Percentiles rank a stretch among this genome's conserved stretches.
Evolutionary conservation across 2,888 invertebrate genomes (phyloP).

Genomic region (Ichneumon xanthorius): DNA sequence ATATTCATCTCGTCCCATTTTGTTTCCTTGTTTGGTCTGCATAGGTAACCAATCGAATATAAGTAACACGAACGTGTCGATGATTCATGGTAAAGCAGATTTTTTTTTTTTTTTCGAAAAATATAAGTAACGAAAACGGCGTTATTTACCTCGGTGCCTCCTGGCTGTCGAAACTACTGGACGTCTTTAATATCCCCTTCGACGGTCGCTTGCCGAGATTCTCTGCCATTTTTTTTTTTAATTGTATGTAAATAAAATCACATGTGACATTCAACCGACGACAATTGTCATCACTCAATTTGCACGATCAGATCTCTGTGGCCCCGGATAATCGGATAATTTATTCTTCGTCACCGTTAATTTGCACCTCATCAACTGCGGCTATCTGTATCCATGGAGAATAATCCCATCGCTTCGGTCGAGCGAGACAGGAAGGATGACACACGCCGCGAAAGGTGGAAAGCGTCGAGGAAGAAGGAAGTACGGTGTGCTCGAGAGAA

Average conservation of each 20-base stretch:
- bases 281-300: conserved; percentile 55
- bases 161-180: conserved; percentile 95
- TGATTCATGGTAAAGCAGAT: conserved; percentile 5
- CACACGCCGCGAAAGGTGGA: conserved; percentile 45
- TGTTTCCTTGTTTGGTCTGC: conserved; percentile 86
- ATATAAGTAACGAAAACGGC: background rate
- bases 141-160: conserved; percentile 82
- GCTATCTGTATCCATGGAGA: conserved; percentile 18
- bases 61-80: background rate
- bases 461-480: conserved; percentile 39
- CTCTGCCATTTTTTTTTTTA: conserved; percentile 87
- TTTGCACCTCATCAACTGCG: conserved; percentile 54
- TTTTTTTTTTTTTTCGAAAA: background rate
- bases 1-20: conserved; percentile 99
- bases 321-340: conserved; percentile 18
- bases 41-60: background rate
- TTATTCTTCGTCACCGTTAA: conserved; percentile 31
- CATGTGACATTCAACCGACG: conserved; percentile 52
- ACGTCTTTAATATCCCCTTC: conserved; percentile 96
- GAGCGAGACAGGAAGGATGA: conserved; percentile 42
- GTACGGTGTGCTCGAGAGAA: conserved; percentile 32
- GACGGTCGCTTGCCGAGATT: conserved; percentile 93
- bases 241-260: conserved; percentile 47
- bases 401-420: background rate
- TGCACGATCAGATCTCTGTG: conserved; percentile 9